Base-by-base conservation (phyloP, 1,140 invertebrate species). In the Heliconius himera region DNA sequence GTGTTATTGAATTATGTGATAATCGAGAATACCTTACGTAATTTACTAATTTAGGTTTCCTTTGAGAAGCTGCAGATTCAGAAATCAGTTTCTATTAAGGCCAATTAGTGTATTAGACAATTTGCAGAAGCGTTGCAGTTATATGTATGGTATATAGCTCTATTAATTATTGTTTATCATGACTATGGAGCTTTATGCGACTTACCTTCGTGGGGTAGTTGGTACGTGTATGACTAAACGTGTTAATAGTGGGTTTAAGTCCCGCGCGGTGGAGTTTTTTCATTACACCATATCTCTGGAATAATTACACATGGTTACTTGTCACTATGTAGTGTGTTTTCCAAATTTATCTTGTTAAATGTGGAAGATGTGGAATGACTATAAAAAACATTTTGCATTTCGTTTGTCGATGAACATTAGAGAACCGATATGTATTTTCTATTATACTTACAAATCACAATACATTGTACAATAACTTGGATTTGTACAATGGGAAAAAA, bases 1-100 rank as follows among this genome's bases (percentile, higher is more conserved):
- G 26, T 66, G 60, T 29, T 66, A 66, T 66, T 66, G 60, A 66
- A 66, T 66, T 66, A 22, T 66, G 60, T 66, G 3, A 66, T 66
- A 66, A 66, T 66, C 22, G 22, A 26, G 60, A 66, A 66, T 66
- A 66, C 22, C n/a, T 66, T 66, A 26, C n/a, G 22, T 26, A 66
- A 29, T 66, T 66, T 66, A 11, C 60, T 66, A 66, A 26, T 66
- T 66, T 66, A 66, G 22, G 60, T 29, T 66, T 9, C 60, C 60
- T 66, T 66, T 66, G 60, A 66, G 22, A 13, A 66, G 13, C 9
- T 29, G 60, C 8, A 66, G 56, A 16, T 22, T 8, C 56, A 66
- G 56, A 26, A 66, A 66, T 26, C 26, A 29, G 60, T 66, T 29
- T 2, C 22, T 2, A 9, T 29, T 66, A 66, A 66, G 22, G 11